Percentiles rank a stretch among this genome's conserved stretches.
Conservation (phyloP, 2,797 vertebrate genomes). For the Acridotheres tristis region DNA sequence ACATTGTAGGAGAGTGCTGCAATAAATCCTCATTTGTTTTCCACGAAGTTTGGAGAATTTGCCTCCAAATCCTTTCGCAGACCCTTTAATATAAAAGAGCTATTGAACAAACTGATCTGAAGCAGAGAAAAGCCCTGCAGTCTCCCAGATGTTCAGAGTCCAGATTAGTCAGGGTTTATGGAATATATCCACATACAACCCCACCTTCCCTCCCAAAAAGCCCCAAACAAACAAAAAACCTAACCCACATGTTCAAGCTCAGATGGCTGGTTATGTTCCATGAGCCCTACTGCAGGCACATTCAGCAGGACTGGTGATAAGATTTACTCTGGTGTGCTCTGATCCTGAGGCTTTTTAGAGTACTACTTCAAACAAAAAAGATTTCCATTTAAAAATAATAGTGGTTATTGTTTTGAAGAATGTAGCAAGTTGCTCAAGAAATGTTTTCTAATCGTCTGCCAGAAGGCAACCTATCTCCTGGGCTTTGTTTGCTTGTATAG, state of each 20-base stretch:
- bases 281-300: neutral
- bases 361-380: neutral
- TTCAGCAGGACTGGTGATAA: neutral
- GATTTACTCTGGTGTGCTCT: neutral
- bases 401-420: conserved; percentile 42
- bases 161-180: neutral
- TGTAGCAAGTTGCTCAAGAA: conserved; percentile 23
- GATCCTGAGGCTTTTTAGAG: conserved; percentile 6
- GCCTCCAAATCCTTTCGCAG: neutral
- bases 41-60: neutral
- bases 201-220: neutral
- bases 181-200: neutral
- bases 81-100: neutral
- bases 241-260: neutral
- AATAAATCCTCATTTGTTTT: neutral
- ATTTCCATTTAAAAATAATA: conserved; percentile 42
- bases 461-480: conserved; percentile 52
- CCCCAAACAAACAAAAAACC: neutral
- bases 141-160: neutral
- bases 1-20: neutral
- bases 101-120: neutral
- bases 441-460: conserved; percentile 28
- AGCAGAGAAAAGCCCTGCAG: neutral
- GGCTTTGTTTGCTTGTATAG: conserved; percentile 58
- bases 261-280: neutral